Evolutionary conservation across 2,797 vertebrate genomes (phyloP).

Genomic region (Macropus fuliginosus): DNA sequence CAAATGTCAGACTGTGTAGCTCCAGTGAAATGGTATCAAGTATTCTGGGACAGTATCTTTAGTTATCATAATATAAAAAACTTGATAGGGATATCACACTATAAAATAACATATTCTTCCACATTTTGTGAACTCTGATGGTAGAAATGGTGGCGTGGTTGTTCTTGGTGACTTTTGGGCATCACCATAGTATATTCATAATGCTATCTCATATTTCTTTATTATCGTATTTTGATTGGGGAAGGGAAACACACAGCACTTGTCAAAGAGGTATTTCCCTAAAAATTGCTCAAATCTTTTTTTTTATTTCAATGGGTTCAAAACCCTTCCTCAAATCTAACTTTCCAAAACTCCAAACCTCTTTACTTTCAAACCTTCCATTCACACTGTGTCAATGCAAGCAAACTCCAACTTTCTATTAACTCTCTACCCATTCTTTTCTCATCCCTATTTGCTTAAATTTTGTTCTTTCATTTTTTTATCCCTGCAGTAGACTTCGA

Average conservation of each 20-base stretch:
- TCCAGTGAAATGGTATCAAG: not conserved
- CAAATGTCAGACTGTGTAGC: not conserved
- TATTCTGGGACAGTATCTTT: not conserved
- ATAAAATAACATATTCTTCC: not conserved
- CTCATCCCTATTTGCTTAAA: not conserved
- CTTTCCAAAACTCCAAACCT: not conserved
- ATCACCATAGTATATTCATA: not conserved
- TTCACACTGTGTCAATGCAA: not conserved
- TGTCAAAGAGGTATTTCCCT: not conserved
- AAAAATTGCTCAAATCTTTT: not conserved
- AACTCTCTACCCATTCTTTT: not conserved
- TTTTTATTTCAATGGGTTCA: not conserved
- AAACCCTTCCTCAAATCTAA: not conserved
- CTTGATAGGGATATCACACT: not conserved
- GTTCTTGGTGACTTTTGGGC: not conserved
- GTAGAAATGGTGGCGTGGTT: not conserved
- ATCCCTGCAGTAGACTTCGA: not conserved
- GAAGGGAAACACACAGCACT: not conserved
- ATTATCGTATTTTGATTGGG: not conserved
- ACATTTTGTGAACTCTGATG: not conserved
- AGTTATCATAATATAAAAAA: not conserved
- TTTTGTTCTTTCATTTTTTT: not conserved
- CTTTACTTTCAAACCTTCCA: not conserved
- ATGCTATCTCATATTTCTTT: not conserved
- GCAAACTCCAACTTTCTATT: not conserved